Percentiles rank a stretch among this genome's conserved stretches.
Evolutionary conservation across 2,797 vertebrate genomes (phyloP).

Genomic region (Chanos chanos): DNA sequence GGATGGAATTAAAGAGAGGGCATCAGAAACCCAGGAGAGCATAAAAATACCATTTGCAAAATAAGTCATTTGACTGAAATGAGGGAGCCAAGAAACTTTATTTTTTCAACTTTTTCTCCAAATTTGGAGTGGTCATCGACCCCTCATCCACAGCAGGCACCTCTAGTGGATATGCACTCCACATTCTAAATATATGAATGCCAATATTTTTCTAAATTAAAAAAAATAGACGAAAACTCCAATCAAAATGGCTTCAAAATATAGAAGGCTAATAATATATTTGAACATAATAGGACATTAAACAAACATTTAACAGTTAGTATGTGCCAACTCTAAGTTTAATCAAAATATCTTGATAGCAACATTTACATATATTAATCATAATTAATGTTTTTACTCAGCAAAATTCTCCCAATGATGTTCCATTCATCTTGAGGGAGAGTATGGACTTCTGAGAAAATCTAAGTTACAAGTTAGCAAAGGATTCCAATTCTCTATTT

Average conservation of each 20-base stretch:
- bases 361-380: slow-evolving; percentile 36
- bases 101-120: neutral
- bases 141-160: too few relatives aligned
- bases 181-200: too few relatives aligned
- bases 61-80: slow-evolving; percentile 32
- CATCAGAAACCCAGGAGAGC: slow-evolving; percentile 22
- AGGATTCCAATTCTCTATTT: slow-evolving; percentile 44
- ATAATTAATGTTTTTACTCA: slow-evolving; percentile 43
- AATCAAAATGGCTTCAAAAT: too few relatives aligned
- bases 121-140: too few relatives aligned
- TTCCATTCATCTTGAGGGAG: slow-evolving; percentile 25
- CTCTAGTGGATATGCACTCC: too few relatives aligned
- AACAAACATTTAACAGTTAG: slow-evolving; percentile 37
- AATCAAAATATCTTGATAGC: slow-evolving; percentile 45
- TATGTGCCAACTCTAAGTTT: slow-evolving; percentile 31
- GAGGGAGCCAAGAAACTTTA: slow-evolving; percentile 27
- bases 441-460: slow-evolving; percentile 19
- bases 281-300: slow-evolving; percentile 37
- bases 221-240: too few relatives aligned
- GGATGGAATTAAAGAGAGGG: slow-evolving; percentile 11
- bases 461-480: slow-evolving; percentile 13
- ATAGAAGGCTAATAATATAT: too few relatives aligned
- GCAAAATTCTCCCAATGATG: slow-evolving; percentile 31
- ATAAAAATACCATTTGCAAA: slow-evolving; percentile 37
- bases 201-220: too few relatives aligned